Evolutionary conservation across 2,888 invertebrate species (phyloP).

Genomic region (Hemicrepidius hirtus): DNA sequence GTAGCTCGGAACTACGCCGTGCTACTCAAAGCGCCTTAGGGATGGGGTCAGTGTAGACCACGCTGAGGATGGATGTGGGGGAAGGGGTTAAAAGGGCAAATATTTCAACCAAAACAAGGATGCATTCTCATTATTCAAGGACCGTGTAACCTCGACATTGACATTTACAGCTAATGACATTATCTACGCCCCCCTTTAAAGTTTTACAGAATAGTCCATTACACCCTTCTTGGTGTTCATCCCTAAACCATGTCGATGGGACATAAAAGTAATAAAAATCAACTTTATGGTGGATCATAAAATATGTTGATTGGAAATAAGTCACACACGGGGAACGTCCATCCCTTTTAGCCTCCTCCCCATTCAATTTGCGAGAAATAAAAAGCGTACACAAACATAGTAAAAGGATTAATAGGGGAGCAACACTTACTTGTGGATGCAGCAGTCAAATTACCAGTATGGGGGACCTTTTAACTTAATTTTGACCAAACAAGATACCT

Average conservation of each 20-base stretch:
- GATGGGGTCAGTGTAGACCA: no score
- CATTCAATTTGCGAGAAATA: slow-evolving; percentile 12
- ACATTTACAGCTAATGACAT: slow-evolving; percentile 58
- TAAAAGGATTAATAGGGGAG: slow-evolving; percentile 32
- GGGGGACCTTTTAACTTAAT: slow-evolving; percentile 34
- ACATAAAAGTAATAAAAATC: not conserved
- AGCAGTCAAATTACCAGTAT: slow-evolving; percentile 28
- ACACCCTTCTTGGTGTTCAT: not conserved
- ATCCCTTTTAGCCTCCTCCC: no score
- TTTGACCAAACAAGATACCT: slow-evolving; percentile 43
- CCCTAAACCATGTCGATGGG: not conserved
- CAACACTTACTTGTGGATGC: slow-evolving; percentile 38
- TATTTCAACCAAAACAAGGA: no score
- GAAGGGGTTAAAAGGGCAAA: no score
- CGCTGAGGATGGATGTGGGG: no score
- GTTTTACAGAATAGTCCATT: not conserved
- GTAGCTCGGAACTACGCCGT: no score
- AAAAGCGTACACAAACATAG: slow-evolving; percentile 30
- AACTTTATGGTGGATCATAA: not conserved
- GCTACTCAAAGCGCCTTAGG: no score
- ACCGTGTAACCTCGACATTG: slow-evolving; percentile 63
- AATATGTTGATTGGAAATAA: slow-evolving; percentile 2
- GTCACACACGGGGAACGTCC: not conserved
- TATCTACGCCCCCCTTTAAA: slow-evolving; percentile 20
- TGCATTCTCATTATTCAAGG: not conserved